These are phyloP conservation scores for Tenthredo notha DNA, from an alignment of 2,888 invertebrate genomes.

Conservation along the genomic window DNA sequence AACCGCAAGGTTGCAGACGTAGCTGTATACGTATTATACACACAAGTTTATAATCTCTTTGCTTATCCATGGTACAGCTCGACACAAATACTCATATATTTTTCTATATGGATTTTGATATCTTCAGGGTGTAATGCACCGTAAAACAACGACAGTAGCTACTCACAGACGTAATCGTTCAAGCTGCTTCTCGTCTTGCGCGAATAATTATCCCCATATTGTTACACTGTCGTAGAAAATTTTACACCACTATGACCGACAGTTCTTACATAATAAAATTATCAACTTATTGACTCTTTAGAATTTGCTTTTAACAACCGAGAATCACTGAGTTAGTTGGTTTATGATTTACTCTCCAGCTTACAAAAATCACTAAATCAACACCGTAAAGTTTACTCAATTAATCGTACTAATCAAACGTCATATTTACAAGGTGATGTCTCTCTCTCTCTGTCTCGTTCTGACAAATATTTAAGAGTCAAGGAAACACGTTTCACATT, in stretches of 20 bases:
- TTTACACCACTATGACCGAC: background rate
- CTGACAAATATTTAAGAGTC: background rate
- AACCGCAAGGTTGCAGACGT: constrained; percentile 21
- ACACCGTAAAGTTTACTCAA: constrained; percentile 3
- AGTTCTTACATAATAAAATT: background rate
- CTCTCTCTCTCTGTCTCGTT: background rate
- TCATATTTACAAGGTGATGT: constrained; percentile 5
- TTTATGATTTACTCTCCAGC: background rate
- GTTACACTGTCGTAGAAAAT: background rate
- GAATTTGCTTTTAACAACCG: background rate
- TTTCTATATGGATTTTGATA: constrained; percentile 25
- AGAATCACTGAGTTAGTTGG: background rate
- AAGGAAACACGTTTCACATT: background rate
- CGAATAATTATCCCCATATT: constrained; percentile 18
- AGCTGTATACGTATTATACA: background rate
- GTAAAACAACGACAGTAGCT: constrained; percentile 45
- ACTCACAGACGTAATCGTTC: background rate
- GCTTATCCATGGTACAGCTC: background rate
- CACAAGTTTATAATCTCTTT: background rate
- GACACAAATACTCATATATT: background rate
- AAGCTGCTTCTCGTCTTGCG: constrained; percentile 28
- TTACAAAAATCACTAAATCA: background rate
- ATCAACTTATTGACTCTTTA: background rate
- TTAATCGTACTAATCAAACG: constrained; percentile 5
- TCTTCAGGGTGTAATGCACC: constrained; percentile 44